These are phyloP conservation scores for Monoplex corrugatus DNA, from an alignment of 2,888 invertebrate species.

Conservation along the genomic window DNA sequence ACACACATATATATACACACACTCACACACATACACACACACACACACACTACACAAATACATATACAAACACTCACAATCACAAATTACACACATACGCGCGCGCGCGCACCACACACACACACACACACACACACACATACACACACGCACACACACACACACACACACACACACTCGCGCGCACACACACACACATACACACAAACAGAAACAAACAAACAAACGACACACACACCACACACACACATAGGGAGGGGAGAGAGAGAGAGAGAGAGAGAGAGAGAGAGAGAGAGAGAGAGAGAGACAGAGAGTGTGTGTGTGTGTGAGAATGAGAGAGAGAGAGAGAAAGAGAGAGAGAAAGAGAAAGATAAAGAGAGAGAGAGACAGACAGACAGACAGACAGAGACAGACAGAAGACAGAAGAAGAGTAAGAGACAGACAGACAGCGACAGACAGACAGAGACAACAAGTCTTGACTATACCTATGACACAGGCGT, in stretches of 20 bases:
- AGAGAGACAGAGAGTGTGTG: no score
- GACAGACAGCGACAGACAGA: no score
- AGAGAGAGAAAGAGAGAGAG: no score
- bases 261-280: no score
- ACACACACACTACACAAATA: background rate
- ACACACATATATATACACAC: background rate
- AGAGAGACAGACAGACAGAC: no score
- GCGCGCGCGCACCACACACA: background rate
- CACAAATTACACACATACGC: background rate
- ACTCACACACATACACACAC: background rate
- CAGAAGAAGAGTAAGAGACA: no score
- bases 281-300: no score
- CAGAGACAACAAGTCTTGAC: no score
- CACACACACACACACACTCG: background rate
- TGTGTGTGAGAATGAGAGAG: no score
- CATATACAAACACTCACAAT: no score
- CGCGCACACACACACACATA: background rate
- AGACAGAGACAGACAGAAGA: no score
- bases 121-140: background rate
- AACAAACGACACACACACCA: slow-evolving; percentile 6
- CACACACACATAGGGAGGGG: background rate
- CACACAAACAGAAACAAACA: background rate
- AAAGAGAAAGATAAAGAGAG: no score
- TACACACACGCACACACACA: background rate
- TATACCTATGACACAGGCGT: background rate